These are phyloP conservation scores for Phrynocephalus guinanensis DNA, from an alignment of 2,797 vertebrate genomes.

Conservation along the genomic window DNA sequence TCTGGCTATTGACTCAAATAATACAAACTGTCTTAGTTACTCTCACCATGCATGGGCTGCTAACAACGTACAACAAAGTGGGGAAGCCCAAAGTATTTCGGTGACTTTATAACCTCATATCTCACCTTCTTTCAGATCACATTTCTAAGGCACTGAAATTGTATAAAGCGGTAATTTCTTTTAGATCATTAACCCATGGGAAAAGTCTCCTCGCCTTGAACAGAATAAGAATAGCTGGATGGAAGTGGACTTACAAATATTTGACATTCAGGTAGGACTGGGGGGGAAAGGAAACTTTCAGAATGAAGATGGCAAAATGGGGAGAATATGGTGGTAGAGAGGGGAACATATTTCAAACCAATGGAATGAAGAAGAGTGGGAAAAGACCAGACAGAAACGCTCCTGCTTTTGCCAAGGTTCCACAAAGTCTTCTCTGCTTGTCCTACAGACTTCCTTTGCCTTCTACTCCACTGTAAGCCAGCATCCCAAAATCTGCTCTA, in stretches of 20 bases:
- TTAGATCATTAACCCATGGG: not conserved
- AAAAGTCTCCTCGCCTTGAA: not conserved
- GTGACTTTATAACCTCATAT: not conserved
- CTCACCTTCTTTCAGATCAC: not conserved
- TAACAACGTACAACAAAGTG: not conserved
- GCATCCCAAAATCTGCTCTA: not conserved
- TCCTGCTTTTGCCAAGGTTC: not conserved
- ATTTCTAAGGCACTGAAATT: not conserved
- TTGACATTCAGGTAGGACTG: constrained; percentile 25
- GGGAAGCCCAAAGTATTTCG: not conserved
- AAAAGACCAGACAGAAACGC: not conserved
- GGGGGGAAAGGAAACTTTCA: not conserved
- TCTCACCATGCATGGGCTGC: not conserved
- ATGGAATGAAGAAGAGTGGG: not conserved
- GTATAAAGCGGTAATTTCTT: not conserved
- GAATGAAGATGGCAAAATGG: not conserved
- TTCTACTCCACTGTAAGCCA: not conserved
- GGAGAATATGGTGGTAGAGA: not conserved
- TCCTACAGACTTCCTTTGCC: not conserved
- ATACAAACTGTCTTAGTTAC: not conserved
- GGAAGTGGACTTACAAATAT: not conserved
- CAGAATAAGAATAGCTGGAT: not conserved
- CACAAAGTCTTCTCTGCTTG: not conserved
- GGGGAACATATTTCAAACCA: not conserved
- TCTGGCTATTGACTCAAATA: constrained; percentile 59